Evolutionary conservation across 2,888 invertebrate genomes (phyloP), one percentile per base, ranked within the genome.

Genomic region (Litoditis marina): DNA sequence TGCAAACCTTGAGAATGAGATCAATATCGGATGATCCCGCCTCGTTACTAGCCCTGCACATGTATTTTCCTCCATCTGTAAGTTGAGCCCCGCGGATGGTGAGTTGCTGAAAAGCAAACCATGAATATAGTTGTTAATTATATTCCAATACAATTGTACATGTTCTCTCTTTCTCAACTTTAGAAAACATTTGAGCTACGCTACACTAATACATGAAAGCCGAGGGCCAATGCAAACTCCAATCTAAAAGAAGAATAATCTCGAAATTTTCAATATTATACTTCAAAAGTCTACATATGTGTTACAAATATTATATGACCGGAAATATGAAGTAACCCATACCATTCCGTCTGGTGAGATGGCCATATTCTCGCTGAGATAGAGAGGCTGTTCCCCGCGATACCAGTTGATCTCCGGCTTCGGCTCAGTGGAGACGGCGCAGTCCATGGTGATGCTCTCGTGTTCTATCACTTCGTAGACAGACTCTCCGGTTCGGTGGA

Each of bases 21-120:
- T 78, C 76, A 11, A 79, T 74, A 44, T 79, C 75, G 11, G 78
- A 64, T 5, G 78, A 77, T 39, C 86, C 86, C 2, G 85, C 85
- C 3, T 79, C 62, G 65, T 86, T 86, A 5, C 75, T 77, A 0
- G 85, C 86, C 36, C 81, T 64, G 75, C 86, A 86, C 28, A 79
- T 77, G 69, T 85, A 82, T 57, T 78, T 79, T 42, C 86, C 86
- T 34, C 79, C 84, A 62, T 86, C 82, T 3, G 69, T 50, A 16
- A 80, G 61, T 39, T 65, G 63, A 0, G 77, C 70, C 11, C 62
- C 60, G 11, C 63, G 60, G 28, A 82, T 66, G 0, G 74, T 79
- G 30, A 80, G 59, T 39, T 74, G 72, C 71, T 75, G 65, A 84
- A 46, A 80, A 3, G 79, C 68, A n/a, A n/a, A 53, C n/a, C 13